phyloP scores from a whole-genome alignment of 1,140 invertebrate genomes.

The Temnothorax curvispinosus region DNA sequence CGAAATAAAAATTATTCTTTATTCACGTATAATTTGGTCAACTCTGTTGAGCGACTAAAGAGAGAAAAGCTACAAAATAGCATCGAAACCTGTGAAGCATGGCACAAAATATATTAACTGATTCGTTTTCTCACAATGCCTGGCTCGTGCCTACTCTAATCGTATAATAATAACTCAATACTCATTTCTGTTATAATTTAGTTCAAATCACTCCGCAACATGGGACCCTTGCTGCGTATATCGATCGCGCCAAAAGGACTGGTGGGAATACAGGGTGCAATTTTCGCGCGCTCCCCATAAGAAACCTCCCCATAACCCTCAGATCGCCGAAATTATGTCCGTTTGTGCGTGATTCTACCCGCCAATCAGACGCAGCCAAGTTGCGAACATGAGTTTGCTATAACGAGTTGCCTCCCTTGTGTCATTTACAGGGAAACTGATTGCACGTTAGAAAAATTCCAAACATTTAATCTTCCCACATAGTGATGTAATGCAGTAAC shows the following conservation, averaged over 20 bases:
- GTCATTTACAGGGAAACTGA: conserved; percentile 37
- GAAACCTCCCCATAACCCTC: conserved; percentile 66
- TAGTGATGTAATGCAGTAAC: neutral
- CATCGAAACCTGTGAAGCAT: neutral
- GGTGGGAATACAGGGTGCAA: conserved; percentile 75
- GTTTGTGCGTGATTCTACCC: conserved; percentile 80
- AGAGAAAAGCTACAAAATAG: neutral
- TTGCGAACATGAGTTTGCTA: conserved; percentile 74
- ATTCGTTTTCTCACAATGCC: neutral
- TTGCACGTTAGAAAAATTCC: conserved; percentile 17
- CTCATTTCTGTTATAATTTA: conserved; percentile 75
- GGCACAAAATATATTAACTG: conserved; percentile 26
- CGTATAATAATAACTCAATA: conserved; percentile 74
- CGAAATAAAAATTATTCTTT: neutral
- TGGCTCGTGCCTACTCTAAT: conserved; percentile 15
- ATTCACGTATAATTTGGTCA: neutral
- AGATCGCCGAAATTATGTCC: conserved; percentile 80
- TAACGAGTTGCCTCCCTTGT: conserved; percentile 74
- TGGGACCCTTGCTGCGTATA: conserved; percentile 61
- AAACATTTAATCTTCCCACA: conserved; percentile 7
- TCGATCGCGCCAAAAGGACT: conserved; percentile 76
- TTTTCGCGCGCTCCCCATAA: conserved; percentile 76
- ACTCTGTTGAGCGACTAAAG: neutral
- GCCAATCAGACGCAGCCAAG: conserved; percentile 72
- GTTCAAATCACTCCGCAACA: conserved; percentile 60